These are phyloP conservation scores for Nephotettix cincticeps DNA, from an alignment of 1,140 invertebrate genomes.

Conservation along the genomic window DNA sequence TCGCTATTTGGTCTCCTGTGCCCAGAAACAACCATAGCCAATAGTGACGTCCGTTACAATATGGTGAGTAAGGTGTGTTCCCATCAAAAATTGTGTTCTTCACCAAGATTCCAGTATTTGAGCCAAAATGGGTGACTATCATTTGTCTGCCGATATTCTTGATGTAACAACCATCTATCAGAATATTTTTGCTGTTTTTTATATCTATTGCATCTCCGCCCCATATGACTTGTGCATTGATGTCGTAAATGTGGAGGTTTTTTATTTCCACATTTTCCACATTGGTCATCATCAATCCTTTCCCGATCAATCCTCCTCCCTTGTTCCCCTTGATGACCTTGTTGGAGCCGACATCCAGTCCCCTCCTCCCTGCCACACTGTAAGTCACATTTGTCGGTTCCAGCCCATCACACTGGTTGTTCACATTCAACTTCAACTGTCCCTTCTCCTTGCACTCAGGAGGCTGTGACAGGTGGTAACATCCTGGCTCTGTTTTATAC, in stretches of 20 bases:
- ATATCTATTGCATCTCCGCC: constrained; percentile 18
- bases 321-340: constrained; percentile 1
- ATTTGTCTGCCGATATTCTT: constrained; percentile 1
- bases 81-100: constrained; percentile 13
- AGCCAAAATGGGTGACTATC: neutral
- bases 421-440: constrained; percentile 8
- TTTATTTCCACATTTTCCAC: neutral
- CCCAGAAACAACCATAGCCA: constrained; percentile 22
- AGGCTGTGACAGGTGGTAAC: neutral
- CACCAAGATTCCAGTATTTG: neutral
- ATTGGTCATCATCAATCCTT: constrained; percentile 1
- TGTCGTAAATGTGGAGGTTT: neutral
- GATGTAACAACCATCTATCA: neutral
- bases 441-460: neutral
- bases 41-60: constrained; percentile 15
- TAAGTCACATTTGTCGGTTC: constrained; percentile 3
- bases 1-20: neutral
- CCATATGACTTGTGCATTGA: constrained; percentile 20
- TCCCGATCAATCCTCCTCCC: constrained; percentile 2
- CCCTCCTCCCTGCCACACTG: neutral
- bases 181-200: neutral
- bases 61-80: constrained; percentile 15
- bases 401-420: constrained; percentile 5
- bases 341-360: constrained; percentile 3
- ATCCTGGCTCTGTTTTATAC: neutral